Evolutionary conservation across 35 echinoderm and acorn worm genomes (phyloP).

Genomic region (Eucidaris tribuloides): DNA sequence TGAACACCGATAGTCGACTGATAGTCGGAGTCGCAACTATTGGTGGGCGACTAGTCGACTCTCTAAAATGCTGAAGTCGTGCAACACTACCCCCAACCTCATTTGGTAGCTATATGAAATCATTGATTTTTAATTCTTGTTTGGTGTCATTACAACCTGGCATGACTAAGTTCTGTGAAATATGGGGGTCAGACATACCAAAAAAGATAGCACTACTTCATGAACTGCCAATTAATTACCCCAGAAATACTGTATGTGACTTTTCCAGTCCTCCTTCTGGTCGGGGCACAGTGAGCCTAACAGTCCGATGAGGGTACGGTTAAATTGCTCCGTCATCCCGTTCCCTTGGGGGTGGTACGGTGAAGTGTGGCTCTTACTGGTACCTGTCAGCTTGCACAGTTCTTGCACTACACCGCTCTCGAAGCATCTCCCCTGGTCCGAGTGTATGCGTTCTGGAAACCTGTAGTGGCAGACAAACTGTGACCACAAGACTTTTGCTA

Average conservation of each 20-base stretch:
- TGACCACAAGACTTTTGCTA: conserved; percentile 55
- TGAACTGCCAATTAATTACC: no score
- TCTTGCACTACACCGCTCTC: conserved; percentile 37
- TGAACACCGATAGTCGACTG: no score
- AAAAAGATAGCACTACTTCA: no score
- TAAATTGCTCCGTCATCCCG: conserved; percentile 35
- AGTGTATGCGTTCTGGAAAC: conserved; percentile 42
- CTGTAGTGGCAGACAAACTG: conserved; percentile 55
- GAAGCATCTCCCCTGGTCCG: conserved; percentile 65
- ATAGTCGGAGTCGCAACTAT: no score
- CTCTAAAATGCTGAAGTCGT: no score
- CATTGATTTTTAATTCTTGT: no score
- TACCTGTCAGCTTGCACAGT: conserved; percentile 30
- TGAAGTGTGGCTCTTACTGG: conserved; percentile 30
- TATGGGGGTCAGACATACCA: neutral
- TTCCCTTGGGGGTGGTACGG: conserved; percentile 65
- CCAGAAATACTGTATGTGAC: no score
- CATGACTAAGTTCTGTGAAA: no score
- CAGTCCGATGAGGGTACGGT: conserved; percentile 1
- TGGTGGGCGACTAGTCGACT: no score
- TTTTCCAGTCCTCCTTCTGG: conserved; percentile 27
- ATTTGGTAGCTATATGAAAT: no score
- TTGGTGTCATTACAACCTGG: no score
- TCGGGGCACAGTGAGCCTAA: conserved; percentile 2
- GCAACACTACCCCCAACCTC: no score